Conservation (phyloP, 2,113 vertebrate species). For the Dasyornis broadbenti region DNA sequence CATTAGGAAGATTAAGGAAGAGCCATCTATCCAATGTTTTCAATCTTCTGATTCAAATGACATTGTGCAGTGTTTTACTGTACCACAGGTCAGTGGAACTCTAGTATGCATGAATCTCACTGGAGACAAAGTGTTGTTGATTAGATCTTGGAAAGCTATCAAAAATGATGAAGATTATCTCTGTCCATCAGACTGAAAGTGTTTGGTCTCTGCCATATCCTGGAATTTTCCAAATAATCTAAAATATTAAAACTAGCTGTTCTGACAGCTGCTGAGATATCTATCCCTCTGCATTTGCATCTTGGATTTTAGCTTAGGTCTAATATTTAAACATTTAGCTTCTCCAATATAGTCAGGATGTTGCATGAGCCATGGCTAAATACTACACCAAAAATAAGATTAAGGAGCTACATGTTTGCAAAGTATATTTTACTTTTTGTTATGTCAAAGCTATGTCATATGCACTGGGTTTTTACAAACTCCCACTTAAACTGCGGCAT, state of each 20-base stretch:
- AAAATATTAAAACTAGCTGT: not conserved
- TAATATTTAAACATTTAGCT: not conserved
- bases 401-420: not conserved
- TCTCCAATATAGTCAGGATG: not conserved
- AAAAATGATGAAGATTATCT: not conserved
- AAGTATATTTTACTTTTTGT: not conserved
- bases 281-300: not conserved
- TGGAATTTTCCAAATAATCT: not conserved
- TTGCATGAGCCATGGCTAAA: not conserved
- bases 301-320: not conserved
- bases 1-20: not conserved
- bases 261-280: not conserved
- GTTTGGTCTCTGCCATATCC: not conserved
- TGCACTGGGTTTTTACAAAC: not conserved
- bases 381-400: not conserved
- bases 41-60: not conserved
- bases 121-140: not conserved
- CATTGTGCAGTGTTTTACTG: not conserved
- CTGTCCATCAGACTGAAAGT: not conserved
- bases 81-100: not conserved
- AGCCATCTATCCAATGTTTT: not conserved
- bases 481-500: not conserved
- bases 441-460: not conserved
- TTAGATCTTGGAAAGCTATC: not conserved
- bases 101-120: not conserved